A percentile compares a stretch with the other conserved stretches of the same genome.
Evolutionary conservation across 2,113 vertebrate genomes (phyloP).

Genomic region (Phylloscopus trochiloides): DNA sequence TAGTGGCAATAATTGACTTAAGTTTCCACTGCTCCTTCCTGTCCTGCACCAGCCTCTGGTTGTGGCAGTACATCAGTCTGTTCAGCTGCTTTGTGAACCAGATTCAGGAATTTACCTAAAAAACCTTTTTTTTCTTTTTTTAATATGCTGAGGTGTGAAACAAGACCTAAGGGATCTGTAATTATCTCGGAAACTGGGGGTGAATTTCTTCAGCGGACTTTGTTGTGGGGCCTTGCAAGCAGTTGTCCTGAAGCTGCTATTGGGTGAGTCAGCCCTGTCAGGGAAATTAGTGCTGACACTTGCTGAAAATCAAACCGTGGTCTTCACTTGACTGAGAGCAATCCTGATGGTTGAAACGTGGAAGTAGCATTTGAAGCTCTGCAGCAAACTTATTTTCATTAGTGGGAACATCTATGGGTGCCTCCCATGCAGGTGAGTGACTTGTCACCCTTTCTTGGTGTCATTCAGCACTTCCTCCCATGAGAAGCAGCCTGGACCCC

Average conservation of each 20-base stretch:
- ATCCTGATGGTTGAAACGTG: accelerated
- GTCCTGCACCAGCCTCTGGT: not conserved
- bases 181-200: not conserved
- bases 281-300: not conserved
- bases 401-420: accelerated
- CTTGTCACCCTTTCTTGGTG: not conserved
- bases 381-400: not conserved
- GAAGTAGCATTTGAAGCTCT: not conserved
- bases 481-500: not conserved
- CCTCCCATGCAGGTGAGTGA: not conserved
- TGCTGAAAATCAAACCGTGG: not conserved
- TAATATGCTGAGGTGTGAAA: not conserved
- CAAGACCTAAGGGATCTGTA: not conserved
- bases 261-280: not conserved
- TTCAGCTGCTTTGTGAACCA: not conserved
- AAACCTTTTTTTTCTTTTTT: not conserved
- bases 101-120: not conserved
- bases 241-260: not conserved
- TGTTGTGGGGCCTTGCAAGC: not conserved
- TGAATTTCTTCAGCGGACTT: not conserved
- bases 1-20: not conserved
- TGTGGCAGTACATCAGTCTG: not conserved
- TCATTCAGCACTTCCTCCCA: accelerated
- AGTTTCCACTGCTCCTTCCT: not conserved
- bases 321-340: not conserved